These are phyloP conservation scores for Corythucha ciliata DNA, from an alignment of 2,888 invertebrate species.

Conservation along the genomic window DNA sequence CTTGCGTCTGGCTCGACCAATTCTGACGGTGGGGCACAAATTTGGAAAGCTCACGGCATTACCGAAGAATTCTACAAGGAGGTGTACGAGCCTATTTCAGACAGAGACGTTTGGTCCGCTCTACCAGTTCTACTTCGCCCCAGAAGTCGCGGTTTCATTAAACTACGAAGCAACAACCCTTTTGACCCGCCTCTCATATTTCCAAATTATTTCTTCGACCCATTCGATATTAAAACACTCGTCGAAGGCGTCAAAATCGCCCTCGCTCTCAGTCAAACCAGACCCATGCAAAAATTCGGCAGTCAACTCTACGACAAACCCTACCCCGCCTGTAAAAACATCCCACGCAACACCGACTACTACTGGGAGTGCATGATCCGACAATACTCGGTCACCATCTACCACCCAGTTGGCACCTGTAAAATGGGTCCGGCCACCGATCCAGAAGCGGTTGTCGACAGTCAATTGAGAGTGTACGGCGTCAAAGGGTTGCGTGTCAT, in stretches of 20 bases:
- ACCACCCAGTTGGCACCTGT: constrained; percentile 77
- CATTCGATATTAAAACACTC: constrained; percentile 66
- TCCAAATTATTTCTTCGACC: constrained; percentile 80
- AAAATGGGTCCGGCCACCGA: constrained; percentile 88
- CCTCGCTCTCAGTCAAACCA: constrained; percentile 67
- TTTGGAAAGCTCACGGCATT: constrained; percentile 69
- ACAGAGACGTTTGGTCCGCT: constrained; percentile 72
- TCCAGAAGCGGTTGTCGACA: constrained; percentile 70
- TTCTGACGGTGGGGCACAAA: constrained; percentile 73
- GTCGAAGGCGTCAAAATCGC: constrained; percentile 80
- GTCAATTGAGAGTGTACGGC: constrained; percentile 68
- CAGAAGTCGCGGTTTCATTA: constrained; percentile 70
- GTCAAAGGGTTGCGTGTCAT: constrained; percentile 68
- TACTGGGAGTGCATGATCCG: constrained; percentile 85
- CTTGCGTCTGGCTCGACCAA: constrained; percentile 79
- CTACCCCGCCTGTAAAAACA: constrained; percentile 67
- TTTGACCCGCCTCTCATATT: constrained; percentile 81
- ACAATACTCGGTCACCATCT: constrained; percentile 72
- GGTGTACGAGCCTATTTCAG: constrained; percentile 64
- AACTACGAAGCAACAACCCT: constrained; percentile 71
- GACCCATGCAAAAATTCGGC: constrained; percentile 63
- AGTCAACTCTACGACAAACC: constrained; percentile 58
- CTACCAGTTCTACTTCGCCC: constrained; percentile 72
- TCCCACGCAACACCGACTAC: constrained; percentile 58
- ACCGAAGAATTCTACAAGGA: constrained; percentile 62